Base-by-base conservation (phyloP, 2,113 vertebrate species). In the human (Homo sapiens) region DNA sequence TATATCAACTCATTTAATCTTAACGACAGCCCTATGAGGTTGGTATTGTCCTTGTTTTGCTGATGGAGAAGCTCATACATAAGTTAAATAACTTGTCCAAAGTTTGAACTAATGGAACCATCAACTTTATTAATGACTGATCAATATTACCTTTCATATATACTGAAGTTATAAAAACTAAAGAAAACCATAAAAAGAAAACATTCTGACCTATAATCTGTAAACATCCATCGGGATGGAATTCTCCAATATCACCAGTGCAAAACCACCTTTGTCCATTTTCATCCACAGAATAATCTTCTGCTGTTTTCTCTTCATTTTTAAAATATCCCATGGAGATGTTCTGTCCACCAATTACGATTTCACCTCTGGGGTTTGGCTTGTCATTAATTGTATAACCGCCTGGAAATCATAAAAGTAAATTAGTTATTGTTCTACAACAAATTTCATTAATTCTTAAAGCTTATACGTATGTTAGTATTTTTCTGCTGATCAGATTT, bases 241-340 rank as follows among this genome's bases (percentile, higher is more conserved):
- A 98, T 97, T 99, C 99, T 55, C 99, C 99, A 22, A 99, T 99
- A 81, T 99, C 99, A 43, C 99, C 99, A 8, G 99, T 99, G 90
- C 99, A 99, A 98, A 99, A 99, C 99, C 99, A 99, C 38, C 99
- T 98, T 98, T 99, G 99, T 5, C 99, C 99, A 0, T 98, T 99
- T 81, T 99, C 99, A 79, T 99, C 99, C 72, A 98, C 83, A 80
- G 98, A 99, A 93, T 99, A 99, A 97, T 99, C 99, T 86, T 99
- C 99, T 59, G 98, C 97, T 2, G 98, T 99, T 94, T 98, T 98
- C 75, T 99, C 99, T 75, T 99, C 99, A 0, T 99, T 99, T 97
- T 98, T 99, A 96, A 99, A 99, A 98, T 99, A 99, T 17, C 99
- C 99, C 99, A 99, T 98, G 6, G 99, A 99, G 84, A 99, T 99